These are phyloP conservation scores for Drepana falcataria DNA, from an alignment of 2,888 invertebrate species.

Conservation along the genomic window DNA sequence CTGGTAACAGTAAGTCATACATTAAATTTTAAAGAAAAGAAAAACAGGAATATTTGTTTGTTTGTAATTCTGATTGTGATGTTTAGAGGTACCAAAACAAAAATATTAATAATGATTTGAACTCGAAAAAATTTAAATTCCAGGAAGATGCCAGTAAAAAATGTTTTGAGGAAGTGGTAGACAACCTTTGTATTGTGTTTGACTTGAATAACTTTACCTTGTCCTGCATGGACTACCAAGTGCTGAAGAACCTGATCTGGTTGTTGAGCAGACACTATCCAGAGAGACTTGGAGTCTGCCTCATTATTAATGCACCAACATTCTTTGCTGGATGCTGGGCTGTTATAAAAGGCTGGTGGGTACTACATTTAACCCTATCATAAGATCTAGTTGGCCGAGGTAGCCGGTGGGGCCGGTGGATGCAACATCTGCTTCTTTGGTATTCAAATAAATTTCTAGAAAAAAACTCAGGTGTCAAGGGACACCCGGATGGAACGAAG, in stretches of 20 bases:
- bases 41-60: too few species aligned
- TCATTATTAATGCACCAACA: slow-evolving; percentile 85
- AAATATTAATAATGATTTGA: background rate
- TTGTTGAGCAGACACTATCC: slow-evolving; percentile 87
- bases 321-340: slow-evolving; percentile 89
- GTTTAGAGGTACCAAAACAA: too few species aligned
- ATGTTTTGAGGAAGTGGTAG: slow-evolving; percentile 88
- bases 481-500: too few species aligned
- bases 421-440: too few species aligned
- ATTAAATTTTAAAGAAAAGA: too few species aligned
- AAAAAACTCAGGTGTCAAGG: too few species aligned
- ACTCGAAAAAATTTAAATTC: slow-evolving; percentile 13
- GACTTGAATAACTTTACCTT: slow-evolving; percentile 86
- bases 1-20: too few species aligned
- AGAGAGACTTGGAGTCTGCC: slow-evolving; percentile 86
- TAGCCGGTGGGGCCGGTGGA: too few species aligned
- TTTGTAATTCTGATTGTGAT: too few species aligned
- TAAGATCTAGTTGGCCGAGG: too few species aligned
- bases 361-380: slow-evolving; percentile 4
- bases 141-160: slow-evolving; percentile 87
- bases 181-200: slow-evolving; percentile 89
- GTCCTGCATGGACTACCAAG: slow-evolving; percentile 89
- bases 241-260: slow-evolving; percentile 89
- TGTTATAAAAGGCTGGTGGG: slow-evolving; percentile 85
- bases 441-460: too few species aligned